phyloP scores from a whole-genome alignment of 1,140 invertebrate genomes.

The Apis dorsata region DNA sequence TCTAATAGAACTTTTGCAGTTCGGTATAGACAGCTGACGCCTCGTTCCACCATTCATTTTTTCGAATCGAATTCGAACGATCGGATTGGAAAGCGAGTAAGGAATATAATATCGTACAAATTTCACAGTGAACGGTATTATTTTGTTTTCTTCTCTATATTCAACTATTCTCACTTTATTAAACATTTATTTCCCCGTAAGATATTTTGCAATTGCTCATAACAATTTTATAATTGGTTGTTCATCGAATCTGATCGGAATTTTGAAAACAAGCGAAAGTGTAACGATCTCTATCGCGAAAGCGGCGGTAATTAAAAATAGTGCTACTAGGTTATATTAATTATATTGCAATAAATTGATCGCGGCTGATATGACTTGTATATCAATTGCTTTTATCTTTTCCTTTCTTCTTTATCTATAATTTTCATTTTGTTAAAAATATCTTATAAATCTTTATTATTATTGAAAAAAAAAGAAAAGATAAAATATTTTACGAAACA shows the following conservation, averaged over 20 bases:
- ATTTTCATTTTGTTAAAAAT: not conserved
- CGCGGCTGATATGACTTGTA: not conserved
- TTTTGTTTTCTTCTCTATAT: not conserved
- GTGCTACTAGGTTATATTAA: constrained; percentile 31
- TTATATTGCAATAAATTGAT: constrained; percentile 25
- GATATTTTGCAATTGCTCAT: not conserved
- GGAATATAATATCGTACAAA: not conserved
- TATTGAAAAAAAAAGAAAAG: no score
- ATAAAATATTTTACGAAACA: no score
- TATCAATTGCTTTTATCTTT: not conserved
- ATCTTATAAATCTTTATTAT: no score
- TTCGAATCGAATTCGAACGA: not conserved
- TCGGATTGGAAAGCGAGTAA: not conserved
- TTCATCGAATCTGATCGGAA: constrained; percentile 5
- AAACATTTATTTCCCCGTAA: not conserved
- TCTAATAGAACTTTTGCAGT: constrained; percentile 9
- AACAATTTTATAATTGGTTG: constrained; percentile 3
- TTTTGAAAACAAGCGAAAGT: constrained; percentile 37
- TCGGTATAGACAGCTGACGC: constrained; percentile 25
- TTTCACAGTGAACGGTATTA: not conserved
- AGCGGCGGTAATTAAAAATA: constrained; percentile 41
- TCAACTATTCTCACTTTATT: no score
- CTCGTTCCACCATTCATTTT: not conserved
- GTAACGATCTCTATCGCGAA: constrained; percentile 45
- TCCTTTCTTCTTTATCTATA: not conserved